Evolutionary conservation across 1,140 invertebrate genomes (phyloP).

Genomic region (Chironomus tepperi): DNA sequence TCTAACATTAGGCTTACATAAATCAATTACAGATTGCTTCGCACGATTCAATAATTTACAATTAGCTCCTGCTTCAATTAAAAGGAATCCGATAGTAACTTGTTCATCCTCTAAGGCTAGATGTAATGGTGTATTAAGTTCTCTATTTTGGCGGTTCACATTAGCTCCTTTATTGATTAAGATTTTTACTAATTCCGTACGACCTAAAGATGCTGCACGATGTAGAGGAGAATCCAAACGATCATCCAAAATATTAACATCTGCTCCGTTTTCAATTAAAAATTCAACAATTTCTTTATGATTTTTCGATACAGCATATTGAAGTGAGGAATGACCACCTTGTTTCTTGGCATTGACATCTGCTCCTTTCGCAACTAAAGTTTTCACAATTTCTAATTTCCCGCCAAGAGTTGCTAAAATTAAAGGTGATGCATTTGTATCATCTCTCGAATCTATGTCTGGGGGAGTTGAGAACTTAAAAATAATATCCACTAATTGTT

Average conservation of each 20-base stretch:
- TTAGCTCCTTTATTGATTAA: constrained; percentile 28
- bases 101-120: constrained; percentile 27
- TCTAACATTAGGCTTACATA: background rate
- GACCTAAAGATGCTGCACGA: background rate
- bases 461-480: background rate
- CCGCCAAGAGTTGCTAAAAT: background rate
- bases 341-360: background rate
- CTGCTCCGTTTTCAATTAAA: background rate
- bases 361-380: background rate
- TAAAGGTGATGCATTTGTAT: background rate
- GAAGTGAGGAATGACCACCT: background rate
- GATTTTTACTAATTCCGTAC: constrained; percentile 25
- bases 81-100: constrained; percentile 24
- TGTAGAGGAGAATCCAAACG: background rate
- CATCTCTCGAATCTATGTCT: background rate
- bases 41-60: constrained; percentile 24
- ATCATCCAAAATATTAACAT: background rate
- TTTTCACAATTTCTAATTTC: background rate
- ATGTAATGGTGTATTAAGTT: constrained; percentile 26
- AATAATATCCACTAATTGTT: background rate
- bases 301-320: background rate
- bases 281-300: background rate
- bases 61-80: constrained; percentile 28
- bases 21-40: background rate
- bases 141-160: constrained; percentile 26